These are phyloP conservation scores for Macrosteles quadrilineatus DNA, from an alignment of 1,140 invertebrate genomes.

Conservation along the genomic window DNA sequence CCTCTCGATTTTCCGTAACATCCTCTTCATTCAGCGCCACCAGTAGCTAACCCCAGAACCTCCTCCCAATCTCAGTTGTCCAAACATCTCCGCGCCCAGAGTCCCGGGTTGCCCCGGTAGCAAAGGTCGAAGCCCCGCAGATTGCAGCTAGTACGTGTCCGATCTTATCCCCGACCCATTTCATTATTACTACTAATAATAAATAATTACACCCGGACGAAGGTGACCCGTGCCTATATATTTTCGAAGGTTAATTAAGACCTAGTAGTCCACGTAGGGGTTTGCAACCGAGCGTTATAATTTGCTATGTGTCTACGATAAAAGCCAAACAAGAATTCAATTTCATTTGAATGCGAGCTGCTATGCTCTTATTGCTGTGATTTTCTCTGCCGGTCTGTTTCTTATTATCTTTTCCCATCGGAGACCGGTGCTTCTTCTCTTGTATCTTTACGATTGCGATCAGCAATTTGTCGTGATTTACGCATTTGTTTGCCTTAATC, in stretches of 20 bases:
- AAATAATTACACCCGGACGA: constrained; percentile 16
- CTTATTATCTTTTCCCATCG: constrained; percentile 18
- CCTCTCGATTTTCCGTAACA: too few species aligned
- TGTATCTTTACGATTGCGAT: constrained; percentile 2
- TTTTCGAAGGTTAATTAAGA: constrained; percentile 22
- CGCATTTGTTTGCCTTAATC: neutral
- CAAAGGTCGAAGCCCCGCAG: neutral
- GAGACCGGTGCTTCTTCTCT: too few species aligned
- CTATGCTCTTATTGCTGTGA: constrained; percentile 16
- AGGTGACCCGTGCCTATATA: constrained; percentile 13
- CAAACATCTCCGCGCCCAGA: neutral
- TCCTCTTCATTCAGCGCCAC: too few species aligned
- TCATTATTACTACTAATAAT: constrained; percentile 24
- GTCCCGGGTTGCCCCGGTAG: neutral
- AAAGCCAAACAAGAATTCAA: constrained; percentile 24
- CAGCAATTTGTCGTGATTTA: constrained; percentile 13
- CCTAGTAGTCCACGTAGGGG: constrained; percentile 17
- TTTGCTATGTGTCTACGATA: constrained; percentile 11
- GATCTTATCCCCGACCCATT: neutral
- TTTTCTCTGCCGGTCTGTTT: constrained; percentile 1
- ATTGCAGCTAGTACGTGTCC: neutral
- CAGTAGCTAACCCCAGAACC: too few species aligned
- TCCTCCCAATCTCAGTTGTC: too few species aligned
- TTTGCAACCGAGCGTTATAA: neutral
- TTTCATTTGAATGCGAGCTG: constrained; percentile 22